Evolutionary conservation across 1,140 invertebrate species (phyloP), one percentile per base, ranked within the genome.

Genomic region (Drosophila hydei): DNA sequence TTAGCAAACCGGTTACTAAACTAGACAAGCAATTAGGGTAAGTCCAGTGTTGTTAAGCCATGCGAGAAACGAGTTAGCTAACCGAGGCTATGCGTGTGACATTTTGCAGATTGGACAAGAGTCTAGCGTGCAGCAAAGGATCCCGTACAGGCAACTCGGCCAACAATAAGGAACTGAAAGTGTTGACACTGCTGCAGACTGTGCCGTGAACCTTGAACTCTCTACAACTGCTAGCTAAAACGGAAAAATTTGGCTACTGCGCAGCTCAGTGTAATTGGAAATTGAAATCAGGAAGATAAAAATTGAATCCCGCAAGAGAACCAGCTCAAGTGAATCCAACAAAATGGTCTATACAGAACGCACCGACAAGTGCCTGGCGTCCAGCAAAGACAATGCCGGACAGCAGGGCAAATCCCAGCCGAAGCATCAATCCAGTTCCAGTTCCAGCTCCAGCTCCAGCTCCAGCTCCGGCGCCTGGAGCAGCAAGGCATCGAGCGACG

Each of bases 181-280:
- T 96, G n/a, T 92, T 96, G 14, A 95, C 95, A 16, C 94, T 94
- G 69, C 92, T 96, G 75, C 95, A 95, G 85, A 95, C 95, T 94
- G 95, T 96, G 38, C 95, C 95, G 70, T 96, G 90, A 91, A 89
- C 72, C 60, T 71, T 70, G 47, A 65, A 63, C 69, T 18, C 40
- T 36, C 19, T 12, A 55, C 11, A 48, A 25, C n/a, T 11, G 16
- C 33, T 51, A 65, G 42, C 60, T 40, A 47, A 64, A 64, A 45
- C 38, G 33, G 19, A 19, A 11, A 54, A 38, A 59, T 16, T 16
- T 61, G 33, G 42, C 9, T 70, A 63, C 19, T 14, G 58, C 55
- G 58, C 30, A 36, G 11, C 56, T n/a, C 18, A 63, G 21, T 45
- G 42, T 47, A 40, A 58, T 60, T 60, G 23, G 50, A 55, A 58